phyloP scores from a whole-genome alignment of 64 coral and sea anemone species.

The Stichodactyla mertensii region DNA sequence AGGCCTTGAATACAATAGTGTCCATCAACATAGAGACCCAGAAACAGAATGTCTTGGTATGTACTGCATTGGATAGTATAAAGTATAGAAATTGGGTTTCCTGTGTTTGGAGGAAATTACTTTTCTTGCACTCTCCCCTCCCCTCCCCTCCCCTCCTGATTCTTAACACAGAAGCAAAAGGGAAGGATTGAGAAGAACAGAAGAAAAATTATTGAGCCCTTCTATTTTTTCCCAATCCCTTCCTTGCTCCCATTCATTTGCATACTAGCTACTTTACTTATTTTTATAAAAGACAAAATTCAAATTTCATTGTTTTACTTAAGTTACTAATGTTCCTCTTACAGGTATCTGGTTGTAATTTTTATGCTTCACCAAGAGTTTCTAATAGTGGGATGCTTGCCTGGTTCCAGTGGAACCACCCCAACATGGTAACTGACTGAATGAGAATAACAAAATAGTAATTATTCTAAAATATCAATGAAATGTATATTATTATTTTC shows the following conservation, averaged over 20 bases:
- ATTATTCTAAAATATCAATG: background rate
- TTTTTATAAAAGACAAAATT: too few species aligned
- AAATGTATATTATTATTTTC: background rate
- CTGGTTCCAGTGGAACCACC: constrained; percentile 90
- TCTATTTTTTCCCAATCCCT: too few species aligned
- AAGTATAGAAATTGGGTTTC: background rate
- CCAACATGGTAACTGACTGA: constrained; percentile 69
- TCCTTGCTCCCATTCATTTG: too few species aligned
- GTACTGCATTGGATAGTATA: background rate
- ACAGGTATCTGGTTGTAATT: constrained; percentile 77
- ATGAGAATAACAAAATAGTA: background rate
- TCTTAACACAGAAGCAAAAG: too few species aligned
- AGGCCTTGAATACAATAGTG: constrained; percentile 82
- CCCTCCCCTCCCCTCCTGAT: too few species aligned
- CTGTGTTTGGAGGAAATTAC: background rate
- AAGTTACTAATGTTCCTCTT: background rate
- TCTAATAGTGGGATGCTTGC: constrained; percentile 58
- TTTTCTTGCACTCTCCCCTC: background rate
- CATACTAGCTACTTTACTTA: too few species aligned
- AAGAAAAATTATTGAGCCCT: too few species aligned
- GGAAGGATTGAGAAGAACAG: too few species aligned
- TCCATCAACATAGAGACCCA: constrained; percentile 72
- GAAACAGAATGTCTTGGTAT: constrained; percentile 84
- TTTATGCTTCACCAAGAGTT: constrained; percentile 86
- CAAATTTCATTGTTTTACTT: too few species aligned